A percentile compares a stretch with the other conserved stretches of the same genome.
These are phyloP conservation scores for Yoshiicerus persimilis DNA, from an alignment of 1,140 invertebrate genomes.

Conservation along the genomic window DNA sequence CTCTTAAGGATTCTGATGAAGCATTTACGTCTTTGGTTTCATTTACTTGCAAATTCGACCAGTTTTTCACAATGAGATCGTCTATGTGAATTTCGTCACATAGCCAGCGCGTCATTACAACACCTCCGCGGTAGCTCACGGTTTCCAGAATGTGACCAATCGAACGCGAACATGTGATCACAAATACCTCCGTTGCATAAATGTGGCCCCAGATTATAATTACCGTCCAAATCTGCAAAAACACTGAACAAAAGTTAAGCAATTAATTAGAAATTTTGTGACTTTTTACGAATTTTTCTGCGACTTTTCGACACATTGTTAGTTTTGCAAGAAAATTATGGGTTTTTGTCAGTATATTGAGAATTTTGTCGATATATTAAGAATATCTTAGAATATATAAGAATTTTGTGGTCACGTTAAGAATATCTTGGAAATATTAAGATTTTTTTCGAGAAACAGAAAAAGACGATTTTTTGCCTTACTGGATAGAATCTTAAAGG, in stretches of 20 bases:
- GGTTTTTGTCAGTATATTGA: no score
- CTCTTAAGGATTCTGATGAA: neutral
- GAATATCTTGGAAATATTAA: no score
- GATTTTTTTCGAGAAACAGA: neutral
- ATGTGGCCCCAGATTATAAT: neutral
- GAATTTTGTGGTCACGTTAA: no score
- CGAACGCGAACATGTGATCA: neutral
- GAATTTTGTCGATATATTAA: no score
- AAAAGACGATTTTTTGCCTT: neutral
- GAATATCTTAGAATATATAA: no score
- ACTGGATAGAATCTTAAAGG: neutral
- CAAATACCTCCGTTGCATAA: neutral
- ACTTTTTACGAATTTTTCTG: no score
- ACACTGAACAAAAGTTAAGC: neutral
- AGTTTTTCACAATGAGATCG: neutral
- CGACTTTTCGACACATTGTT: no score
- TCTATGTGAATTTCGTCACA: neutral
- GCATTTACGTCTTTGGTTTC: neutral
- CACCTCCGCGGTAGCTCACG: neutral
- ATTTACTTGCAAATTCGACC: neutral
- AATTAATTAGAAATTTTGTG: neutral
- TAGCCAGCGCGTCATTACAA: neutral
- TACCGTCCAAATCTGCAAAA: neutral
- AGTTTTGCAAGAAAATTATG: no score
- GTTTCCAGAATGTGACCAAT: conserved; percentile 3